Conservation (phyloP, 2,888 invertebrate genomes). For the Gari tellinella region DNA sequence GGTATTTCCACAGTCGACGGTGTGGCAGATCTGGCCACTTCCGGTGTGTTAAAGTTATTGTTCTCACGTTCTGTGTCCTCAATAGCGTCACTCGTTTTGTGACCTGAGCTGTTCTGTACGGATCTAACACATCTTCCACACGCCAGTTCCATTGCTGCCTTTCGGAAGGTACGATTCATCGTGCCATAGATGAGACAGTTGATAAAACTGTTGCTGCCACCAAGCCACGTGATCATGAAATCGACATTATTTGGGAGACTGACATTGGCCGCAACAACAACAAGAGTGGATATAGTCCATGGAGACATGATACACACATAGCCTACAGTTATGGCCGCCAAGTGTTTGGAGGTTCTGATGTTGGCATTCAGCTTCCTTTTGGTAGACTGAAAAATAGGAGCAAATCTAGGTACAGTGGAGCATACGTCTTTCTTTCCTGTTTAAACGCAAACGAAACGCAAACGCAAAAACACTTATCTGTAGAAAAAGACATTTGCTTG, state of each 20-base stretch:
- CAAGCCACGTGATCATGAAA: slow-evolving; percentile 56
- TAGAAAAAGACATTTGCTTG: too few species aligned
- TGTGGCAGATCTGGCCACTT: too few species aligned
- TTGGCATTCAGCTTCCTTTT: slow-evolving; percentile 40
- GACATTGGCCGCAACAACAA: slow-evolving; percentile 43
- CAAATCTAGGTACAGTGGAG: too few species aligned
- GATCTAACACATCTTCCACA: slow-evolving; percentile 49
- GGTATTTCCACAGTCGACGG: too few species aligned
- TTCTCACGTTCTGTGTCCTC: too few species aligned
- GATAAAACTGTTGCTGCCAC: slow-evolving; percentile 59
- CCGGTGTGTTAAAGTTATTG: too few species aligned
- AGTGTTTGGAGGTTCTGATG: slow-evolving; percentile 55
- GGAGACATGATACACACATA: slow-evolving; percentile 56
- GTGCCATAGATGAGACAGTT: slow-evolving; percentile 57
- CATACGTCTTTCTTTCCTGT: too few species aligned
- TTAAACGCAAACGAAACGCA: too few species aligned
- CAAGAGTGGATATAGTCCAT: slow-evolving; percentile 56
- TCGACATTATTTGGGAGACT: slow-evolving; percentile 35
- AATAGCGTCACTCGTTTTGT: too few species aligned
- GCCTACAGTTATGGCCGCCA: slow-evolving; percentile 62
- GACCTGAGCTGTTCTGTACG: background rate
- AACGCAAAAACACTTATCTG: too few species aligned
- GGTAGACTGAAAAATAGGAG: too few species aligned
- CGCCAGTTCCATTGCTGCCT: slow-evolving; percentile 44
- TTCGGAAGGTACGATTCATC: slow-evolving; percentile 60